Percentiles rank a stretch among this genome's conserved stretches.
phyloP scores from a whole-genome alignment of 2,888 invertebrate genomes.

The Tanypteryx hageni region DNA sequence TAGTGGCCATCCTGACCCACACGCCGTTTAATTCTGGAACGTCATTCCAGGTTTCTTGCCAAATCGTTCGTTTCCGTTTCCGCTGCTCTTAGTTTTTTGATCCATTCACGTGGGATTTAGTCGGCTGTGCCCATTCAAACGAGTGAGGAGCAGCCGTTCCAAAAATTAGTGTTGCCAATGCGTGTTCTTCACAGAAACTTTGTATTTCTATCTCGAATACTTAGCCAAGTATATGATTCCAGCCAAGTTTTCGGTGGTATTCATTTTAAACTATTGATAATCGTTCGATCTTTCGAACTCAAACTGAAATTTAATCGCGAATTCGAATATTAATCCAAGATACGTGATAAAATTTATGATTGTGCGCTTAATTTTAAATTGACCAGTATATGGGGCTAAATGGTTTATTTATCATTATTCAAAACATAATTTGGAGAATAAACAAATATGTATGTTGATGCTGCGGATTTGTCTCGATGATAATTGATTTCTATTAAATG shows the following conservation, averaged over 20 bases:
- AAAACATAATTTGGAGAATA: too few relatives aligned
- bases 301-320: too few relatives aligned
- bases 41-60: background rate
- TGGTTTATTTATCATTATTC: too few relatives aligned
- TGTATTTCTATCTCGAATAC: background rate
- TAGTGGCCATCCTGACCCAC: background rate
- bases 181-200: background rate
- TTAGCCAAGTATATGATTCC: background rate
- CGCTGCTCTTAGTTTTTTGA: background rate
- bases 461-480: too few relatives aligned
- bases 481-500: too few relatives aligned
- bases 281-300: too few relatives aligned
- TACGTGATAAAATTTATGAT: too few relatives aligned
- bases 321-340: too few relatives aligned
- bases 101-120: background rate
- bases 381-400: too few relatives aligned
- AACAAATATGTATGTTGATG: too few relatives aligned
- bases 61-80: constrained; percentile 18
- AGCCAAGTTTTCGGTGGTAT: background rate
- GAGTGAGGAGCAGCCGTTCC: background rate
- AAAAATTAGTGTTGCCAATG: constrained; percentile 30
- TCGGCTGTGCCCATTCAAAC: constrained; percentile 28
- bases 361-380: too few relatives aligned
- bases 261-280: too few relatives aligned
- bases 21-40: constrained; percentile 5